Evolutionary conservation across 2,888 invertebrate genomes (phyloP), one percentile per base, ranked within the genome.

Genomic region (Caenorhabditis drosophilae): DNA sequence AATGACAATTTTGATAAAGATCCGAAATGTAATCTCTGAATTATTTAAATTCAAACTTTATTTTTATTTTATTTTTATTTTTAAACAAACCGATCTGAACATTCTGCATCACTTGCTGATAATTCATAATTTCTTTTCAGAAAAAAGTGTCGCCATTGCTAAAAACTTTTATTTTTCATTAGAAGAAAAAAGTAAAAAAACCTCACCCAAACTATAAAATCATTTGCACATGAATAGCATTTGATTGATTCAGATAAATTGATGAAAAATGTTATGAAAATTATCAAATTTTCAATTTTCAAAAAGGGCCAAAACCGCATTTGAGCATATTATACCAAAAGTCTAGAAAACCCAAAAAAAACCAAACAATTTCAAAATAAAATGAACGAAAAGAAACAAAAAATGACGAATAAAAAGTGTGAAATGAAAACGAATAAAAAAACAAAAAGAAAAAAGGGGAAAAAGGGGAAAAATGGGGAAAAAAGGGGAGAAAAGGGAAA

Each of bases 61-160:
- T n/a, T n/a, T n/a, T n/a, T n/a, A n/a, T n/a, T n/a, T n/a, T n/a
- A n/a, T n/a, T n/a, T n/a, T n/a, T n/a, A n/a, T n/a, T n/a, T n/a
- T n/a, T n/a, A n/a, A n/a, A n/a, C n/a, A n/a, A n/a, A n/a, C n/a
- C 68, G 66, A 59, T 46, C 59, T 7, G 71, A 48, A 41, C 79
- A 79, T 25, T 72, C 68, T 7, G 75, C 67, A 46, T 79, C 79
- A 45, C 71, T 69, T 1, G 70, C 55, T 7, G 76, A 67, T 16
- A 79, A 55, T 20, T 71, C 76, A 52, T 79, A 79, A 59, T 79
- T 79, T 20, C 79, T 63, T 59, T 78, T 79, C 27, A 79, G 63
- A 52, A 79, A 79, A 50, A 76, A 78, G 46, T 79, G 79, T 2
- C 79, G 66, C 79, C 79, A 79, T 68, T 79, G 77, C 79, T 79